A percentile compares a stretch with the other conserved stretches of the same genome.
phyloP scores from a whole-genome alignment of 2,797 vertebrate species.

The Eptatretus atami region DNA sequence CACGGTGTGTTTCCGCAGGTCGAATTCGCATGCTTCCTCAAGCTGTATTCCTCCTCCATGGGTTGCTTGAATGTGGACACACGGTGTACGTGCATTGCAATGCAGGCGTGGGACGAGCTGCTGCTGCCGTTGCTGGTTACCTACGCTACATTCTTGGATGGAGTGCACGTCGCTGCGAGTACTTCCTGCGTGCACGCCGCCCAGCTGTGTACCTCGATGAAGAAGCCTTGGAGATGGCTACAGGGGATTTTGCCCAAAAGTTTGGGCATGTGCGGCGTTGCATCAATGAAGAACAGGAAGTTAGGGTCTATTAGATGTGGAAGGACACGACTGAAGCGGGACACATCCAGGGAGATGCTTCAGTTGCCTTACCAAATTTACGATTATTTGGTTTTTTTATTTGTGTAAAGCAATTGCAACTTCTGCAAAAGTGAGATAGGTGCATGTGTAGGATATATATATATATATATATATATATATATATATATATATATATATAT shows the following conservation, averaged over 20 bases:
- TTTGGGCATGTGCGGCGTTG: slow-evolving; percentile 16
- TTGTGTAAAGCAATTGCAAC: too few species aligned
- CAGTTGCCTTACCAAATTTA: too few species aligned
- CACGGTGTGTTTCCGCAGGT: slow-evolving; percentile 17
- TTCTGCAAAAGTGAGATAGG: too few species aligned
- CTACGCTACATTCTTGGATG: slow-evolving; percentile 58
- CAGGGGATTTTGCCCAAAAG: slow-evolving; percentile 37
- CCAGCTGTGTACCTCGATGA: slow-evolving; percentile 65
- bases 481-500: too few species aligned
- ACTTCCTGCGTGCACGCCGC: slow-evolving; percentile 37
- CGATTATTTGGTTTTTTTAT: too few species aligned
- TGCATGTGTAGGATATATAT: too few species aligned
- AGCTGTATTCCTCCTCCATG: slow-evolving; percentile 52
- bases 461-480: too few species aligned
- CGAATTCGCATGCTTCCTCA: slow-evolving; percentile 65
- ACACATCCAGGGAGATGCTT: too few species aligned
- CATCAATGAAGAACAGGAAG: too few species aligned
- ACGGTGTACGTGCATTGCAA: slow-evolving; percentile 79
- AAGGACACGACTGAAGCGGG: too few species aligned
- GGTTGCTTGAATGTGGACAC: slow-evolving; percentile 58
- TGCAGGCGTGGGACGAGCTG: slow-evolving; percentile 62
- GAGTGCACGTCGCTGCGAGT: slow-evolving; percentile 55
- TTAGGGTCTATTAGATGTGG: too few species aligned
- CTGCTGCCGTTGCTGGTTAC: slow-evolving; percentile 49
- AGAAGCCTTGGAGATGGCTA: slow-evolving; percentile 36